A percentile compares a stretch with the other conserved stretches of the same genome.
Conservation (phyloP, 92 coral and sea anemone genomes). For the Meandrina meandrites region DNA sequence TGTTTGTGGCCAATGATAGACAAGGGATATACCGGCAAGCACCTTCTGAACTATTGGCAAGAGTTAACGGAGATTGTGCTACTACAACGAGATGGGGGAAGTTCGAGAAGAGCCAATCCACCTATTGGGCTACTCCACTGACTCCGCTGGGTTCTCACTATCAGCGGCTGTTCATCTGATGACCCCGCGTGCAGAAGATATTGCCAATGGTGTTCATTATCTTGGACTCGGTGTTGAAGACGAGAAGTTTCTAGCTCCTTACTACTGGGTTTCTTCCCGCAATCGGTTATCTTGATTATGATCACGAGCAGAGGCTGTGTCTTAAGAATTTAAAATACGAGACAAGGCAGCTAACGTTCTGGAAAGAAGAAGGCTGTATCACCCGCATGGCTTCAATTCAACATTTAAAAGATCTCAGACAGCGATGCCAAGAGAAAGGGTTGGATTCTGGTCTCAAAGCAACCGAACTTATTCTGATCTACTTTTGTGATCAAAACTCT, state of each 20-base stretch:
- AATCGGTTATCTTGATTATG: conserved; percentile 39
- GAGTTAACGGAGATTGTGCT: conserved; percentile 23
- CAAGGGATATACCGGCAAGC: conserved; percentile 54
- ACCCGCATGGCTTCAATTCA: conserved; percentile 34
- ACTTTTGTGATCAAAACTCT: conserved; percentile 51
- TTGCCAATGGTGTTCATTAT: conserved; percentile 17
- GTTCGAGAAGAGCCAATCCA: conserved; percentile 45
- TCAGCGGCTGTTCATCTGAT: conserved; percentile 55
- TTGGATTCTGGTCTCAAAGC: conserved; percentile 31
- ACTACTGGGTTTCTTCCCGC: conserved; percentile 47
- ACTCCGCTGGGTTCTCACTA: conserved; percentile 62
- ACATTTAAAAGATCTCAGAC: conserved; percentile 43
- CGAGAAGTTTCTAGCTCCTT: conserved; percentile 34
- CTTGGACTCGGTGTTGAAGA: conserved; percentile 48
- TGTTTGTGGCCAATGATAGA: conserved; percentile 55
- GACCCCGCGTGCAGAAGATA: conserved; percentile 49
- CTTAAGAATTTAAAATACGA: conserved; percentile 36
- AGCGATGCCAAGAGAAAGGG: conserved; percentile 20
- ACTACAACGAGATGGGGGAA: conserved; percentile 15
- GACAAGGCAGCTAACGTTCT: conserved; percentile 46
- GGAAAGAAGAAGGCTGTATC: conserved; percentile 26
- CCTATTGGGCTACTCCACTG: conserved; percentile 56
- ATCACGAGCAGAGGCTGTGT: conserved; percentile 57
- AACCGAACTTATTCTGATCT: conserved; percentile 39
- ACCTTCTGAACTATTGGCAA: conserved; percentile 47